Evolutionary conservation across 2,797 vertebrate genomes (phyloP).

Genomic region (Artibeus lituratus): DNA sequence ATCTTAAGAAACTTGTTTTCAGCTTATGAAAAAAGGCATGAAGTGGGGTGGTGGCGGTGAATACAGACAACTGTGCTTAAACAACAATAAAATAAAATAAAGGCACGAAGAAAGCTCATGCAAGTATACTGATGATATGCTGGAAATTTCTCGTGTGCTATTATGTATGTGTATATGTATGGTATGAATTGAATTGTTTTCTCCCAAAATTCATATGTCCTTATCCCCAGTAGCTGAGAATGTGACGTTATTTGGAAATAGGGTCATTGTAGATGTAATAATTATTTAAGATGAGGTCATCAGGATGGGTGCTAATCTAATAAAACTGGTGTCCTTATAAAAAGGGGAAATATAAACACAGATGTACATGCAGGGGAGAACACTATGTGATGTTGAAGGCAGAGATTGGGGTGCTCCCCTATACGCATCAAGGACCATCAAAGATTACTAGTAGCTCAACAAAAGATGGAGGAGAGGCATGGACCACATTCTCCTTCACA

Average conservation of each 20-base stretch:
- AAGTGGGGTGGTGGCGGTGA: too few relatives aligned
- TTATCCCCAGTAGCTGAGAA: neutral
- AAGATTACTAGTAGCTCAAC: neutral
- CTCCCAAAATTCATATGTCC: accelerated
- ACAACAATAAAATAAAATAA: too few relatives aligned
- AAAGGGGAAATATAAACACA: neutral
- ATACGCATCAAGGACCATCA: neutral
- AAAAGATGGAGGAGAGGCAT: neutral
- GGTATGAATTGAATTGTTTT: neutral
- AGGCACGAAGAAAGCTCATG: neutral
- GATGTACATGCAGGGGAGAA: neutral
- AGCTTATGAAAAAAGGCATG: neutral
- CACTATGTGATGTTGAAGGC: neutral
- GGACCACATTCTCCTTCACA: neutral
- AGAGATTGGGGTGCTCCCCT: neutral
- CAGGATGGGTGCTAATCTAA: neutral
- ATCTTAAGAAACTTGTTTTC: neutral
- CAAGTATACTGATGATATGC: neutral
- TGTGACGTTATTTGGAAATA: neutral
- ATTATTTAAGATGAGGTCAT: neutral
- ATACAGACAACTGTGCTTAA: too few relatives aligned
- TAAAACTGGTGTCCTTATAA: neutral
- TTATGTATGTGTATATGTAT: neutral
- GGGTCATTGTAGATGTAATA: neutral
- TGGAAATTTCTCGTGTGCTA: neutral